Base-by-base conservation (phyloP, 1,140 invertebrate species). In the Micrasema longulum region DNA sequence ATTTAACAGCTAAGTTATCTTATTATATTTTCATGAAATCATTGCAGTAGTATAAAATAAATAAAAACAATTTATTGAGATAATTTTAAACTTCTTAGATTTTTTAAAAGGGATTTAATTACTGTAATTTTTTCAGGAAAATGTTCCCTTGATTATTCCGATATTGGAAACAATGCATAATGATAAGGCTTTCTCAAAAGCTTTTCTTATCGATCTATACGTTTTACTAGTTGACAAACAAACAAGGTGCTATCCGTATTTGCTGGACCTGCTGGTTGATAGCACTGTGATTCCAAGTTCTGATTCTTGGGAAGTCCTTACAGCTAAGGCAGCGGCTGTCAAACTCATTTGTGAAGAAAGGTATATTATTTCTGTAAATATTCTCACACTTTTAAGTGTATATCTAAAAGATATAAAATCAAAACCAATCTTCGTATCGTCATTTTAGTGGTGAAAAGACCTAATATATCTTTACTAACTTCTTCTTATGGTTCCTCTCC, bases 341-440 rank as follows among this genome's bases (percentile, higher is more conserved):
- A 71, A 71, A 65, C 63, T 65, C 11, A 65, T 71, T 47, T 71
- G 69, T 31, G 41, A 65, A 45, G 62, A 63, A 11, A 71, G 63
- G 69, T 71, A 48, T 12, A 47, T 47, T 47, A 12, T 38, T 7
- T 12, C 36, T 12, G 5, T 7, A 47, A 14, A 47, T 6, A 47
- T 47, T 10, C 14, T 47, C 4, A 47, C 45, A 47, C 12, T 38
- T 38, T 38, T 38, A 5, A 38, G 5, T 38, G 36, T 38, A 38
- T 12, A 5, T 12, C 12, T 38, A 38, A 38, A 38, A 7, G 5
- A 38, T 38, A 7, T 38, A 38, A 38, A 38, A 38, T 38, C 36
- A 38, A 38, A 38, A n/a, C n/a, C n/a, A n/a, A n/a, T n/a, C n/a
- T n/a, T n/a, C n/a, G n/a, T n/a, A n/a, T n/a, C n/a, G n/a, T n/a